Conservation (phyloP, 2,888 invertebrate genomes). For the Maniola hyperantus region DNA sequence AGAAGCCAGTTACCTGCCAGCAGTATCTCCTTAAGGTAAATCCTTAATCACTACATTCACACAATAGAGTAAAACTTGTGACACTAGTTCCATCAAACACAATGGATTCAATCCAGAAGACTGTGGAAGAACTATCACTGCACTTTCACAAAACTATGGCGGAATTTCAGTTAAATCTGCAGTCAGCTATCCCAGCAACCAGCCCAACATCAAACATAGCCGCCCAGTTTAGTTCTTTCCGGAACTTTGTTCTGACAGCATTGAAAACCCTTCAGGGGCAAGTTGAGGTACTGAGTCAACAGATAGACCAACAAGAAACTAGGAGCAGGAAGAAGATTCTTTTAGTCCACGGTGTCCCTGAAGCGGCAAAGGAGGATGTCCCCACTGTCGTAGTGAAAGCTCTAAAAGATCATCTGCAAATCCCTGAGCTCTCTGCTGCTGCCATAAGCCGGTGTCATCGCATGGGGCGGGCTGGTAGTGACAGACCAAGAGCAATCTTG, state of each 20-base stretch:
- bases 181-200: neutral
- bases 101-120: no score
- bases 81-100: no score
- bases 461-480: neutral
- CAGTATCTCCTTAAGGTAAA: no score
- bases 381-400: neutral
- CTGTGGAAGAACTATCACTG: no score
- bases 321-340: conserved; percentile 1
- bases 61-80: no score
- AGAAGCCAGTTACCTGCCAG: no score
- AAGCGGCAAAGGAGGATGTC: neutral
- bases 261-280: conserved; percentile 9
- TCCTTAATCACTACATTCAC: no score
- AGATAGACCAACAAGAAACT: no score
- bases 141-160: no score
- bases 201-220: conserved; percentile 11
- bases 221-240: neutral
- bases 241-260: conserved; percentile 6
- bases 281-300: neutral
- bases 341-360: conserved; percentile 13
- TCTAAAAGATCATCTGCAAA: neutral
- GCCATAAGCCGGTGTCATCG: neutral
- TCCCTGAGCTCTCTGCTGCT: neutral
- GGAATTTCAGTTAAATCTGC: neutral
- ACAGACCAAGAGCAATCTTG: conserved; percentile 20